These are phyloP conservation scores for Crossocerus cetratus DNA, from an alignment of 2,888 invertebrate genomes.

Conservation along the genomic window DNA sequence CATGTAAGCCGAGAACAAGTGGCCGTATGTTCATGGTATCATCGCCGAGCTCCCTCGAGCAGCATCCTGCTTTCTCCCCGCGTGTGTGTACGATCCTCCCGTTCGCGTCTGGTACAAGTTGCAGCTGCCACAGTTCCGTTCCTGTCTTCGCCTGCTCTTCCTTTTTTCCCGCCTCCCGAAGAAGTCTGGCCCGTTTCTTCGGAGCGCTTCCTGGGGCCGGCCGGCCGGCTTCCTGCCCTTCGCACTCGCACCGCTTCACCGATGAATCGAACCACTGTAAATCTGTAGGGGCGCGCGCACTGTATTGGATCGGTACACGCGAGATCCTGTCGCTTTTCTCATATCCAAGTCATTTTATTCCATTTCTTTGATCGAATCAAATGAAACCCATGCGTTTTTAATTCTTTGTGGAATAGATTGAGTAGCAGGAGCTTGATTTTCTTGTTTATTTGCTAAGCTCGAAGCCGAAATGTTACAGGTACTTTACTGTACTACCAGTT, in stretches of 20 bases:
- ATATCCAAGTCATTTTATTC: no score
- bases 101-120: constrained; percentile 11
- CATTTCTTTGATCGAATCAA: no score
- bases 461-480: no score
- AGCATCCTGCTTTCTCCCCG: constrained; percentile 12
- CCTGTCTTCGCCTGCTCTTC: constrained; percentile 31
- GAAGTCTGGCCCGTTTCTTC: constrained; percentile 23
- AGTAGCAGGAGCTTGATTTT: no score
- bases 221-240: constrained; percentile 11
- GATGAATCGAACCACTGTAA: constrained; percentile 68
- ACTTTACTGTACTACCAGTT: no score
- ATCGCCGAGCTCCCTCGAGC: constrained; percentile 25
- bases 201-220: constrained; percentile 18
- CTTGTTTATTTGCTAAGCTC: no score
- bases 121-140: constrained; percentile 51
- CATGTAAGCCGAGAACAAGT: constrained; percentile 56
- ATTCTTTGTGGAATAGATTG: no score
- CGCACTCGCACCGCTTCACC: no score
- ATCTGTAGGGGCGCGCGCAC: constrained; percentile 36
- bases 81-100: background rate
- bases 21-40: constrained; percentile 58
- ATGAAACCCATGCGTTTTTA: no score
- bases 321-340: no score
- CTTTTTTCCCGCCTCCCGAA: constrained; percentile 47
- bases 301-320: constrained; percentile 61